phyloP scores from a whole-genome alignment of 1,140 invertebrate genomes.

The Solen grandis region DNA sequence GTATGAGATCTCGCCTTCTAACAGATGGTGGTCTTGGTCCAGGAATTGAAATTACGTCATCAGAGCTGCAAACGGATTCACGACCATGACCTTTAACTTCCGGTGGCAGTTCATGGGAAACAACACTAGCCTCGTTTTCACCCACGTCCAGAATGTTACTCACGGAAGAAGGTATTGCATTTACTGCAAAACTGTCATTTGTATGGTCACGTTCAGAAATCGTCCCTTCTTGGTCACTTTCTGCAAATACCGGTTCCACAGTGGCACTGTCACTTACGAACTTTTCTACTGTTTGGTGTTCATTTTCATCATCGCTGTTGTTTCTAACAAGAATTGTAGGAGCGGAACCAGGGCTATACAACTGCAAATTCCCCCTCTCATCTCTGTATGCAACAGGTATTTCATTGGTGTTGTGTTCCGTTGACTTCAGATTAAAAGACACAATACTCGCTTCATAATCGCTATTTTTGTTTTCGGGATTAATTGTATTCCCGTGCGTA shows the following conservation, averaged over 20 bases:
- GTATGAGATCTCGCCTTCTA: constrained; percentile 21
- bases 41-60: constrained; percentile 3
- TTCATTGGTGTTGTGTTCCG: too few relatives aligned
- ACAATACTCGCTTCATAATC: too few relatives aligned
- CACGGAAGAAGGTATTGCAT: not conserved
- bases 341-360: constrained; percentile 24
- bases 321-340: too few relatives aligned
- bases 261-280: not conserved
- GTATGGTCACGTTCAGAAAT: too few relatives aligned
- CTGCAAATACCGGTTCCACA: not conserved
- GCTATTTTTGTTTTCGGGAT: too few relatives aligned
- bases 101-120: not conserved
- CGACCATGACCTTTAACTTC: not conserved
- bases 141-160: not conserved
- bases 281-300: too few relatives aligned
- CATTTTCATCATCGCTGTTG: too few relatives aligned
- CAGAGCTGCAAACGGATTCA: not conserved
- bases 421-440: too few relatives aligned
- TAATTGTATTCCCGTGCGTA: too few relatives aligned
- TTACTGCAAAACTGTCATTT: not conserved
- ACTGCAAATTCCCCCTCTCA: constrained; percentile 5
- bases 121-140: not conserved
- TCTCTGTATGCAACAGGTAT: constrained; percentile 12
- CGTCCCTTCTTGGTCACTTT: not conserved
- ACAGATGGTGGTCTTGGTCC: not conserved